Conservation (phyloP, 1,140 invertebrate genomes). For the Cotesia typhae region DNA sequence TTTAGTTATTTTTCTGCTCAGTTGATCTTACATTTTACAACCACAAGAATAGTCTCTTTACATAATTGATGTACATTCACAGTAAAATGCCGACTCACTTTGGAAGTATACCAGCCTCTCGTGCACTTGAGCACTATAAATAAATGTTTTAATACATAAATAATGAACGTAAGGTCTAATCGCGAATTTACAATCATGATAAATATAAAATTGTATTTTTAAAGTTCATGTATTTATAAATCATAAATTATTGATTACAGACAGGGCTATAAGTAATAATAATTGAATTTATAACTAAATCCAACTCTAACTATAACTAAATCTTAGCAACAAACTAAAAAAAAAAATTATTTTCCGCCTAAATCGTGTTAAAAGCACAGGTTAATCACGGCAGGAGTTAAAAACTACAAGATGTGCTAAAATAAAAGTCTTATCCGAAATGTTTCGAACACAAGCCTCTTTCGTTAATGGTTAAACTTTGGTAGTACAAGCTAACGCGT, state of each 20-base stretch:
- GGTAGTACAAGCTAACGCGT: slow-evolving; percentile 9
- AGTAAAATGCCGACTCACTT: slow-evolving; percentile 41
- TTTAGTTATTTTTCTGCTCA: slow-evolving; percentile 18
- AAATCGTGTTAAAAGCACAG: neutral
- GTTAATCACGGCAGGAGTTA: neutral
- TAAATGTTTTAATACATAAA: slow-evolving; percentile 40
- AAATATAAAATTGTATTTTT: neutral
- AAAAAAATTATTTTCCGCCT: too few relatives aligned
- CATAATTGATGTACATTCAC: slow-evolving; percentile 41
- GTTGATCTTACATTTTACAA: neutral
- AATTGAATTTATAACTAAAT: too few relatives aligned
- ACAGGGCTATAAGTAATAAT: too few relatives aligned
- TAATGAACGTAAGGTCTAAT: slow-evolving; percentile 35
- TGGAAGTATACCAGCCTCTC: slow-evolving; percentile 15
- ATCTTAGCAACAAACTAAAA: too few relatives aligned
- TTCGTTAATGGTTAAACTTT: slow-evolving; percentile 37
- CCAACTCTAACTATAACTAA: too few relatives aligned
- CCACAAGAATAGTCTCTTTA: slow-evolving; percentile 27
- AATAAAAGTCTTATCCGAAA: slow-evolving; percentile 9
- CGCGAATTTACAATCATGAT: slow-evolving; percentile 9
- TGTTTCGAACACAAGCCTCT: slow-evolving; percentile 8
- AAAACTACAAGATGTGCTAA: slow-evolving; percentile 4
- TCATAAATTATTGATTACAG: too few relatives aligned
- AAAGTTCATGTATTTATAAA: neutral
- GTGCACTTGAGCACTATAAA: slow-evolving; percentile 31